A percentile compares a stretch with the other conserved stretches of the same genome.
These are phyloP conservation scores for Parotocinclus haroldoi DNA, from an alignment of 2,797 vertebrate species.

Conservation along the genomic window DNA sequence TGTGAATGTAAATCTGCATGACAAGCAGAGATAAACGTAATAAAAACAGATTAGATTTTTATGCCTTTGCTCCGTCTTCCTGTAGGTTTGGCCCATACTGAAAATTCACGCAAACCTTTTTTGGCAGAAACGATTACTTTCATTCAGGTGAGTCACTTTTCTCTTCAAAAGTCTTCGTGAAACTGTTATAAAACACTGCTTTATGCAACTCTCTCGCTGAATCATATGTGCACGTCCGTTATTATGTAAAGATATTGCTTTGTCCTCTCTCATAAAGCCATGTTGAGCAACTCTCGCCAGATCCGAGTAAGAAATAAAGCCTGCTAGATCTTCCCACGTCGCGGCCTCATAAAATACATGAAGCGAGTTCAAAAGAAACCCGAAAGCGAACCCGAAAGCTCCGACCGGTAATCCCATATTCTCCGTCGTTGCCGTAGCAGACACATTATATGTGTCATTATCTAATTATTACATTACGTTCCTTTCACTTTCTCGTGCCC, in stretches of 20 bases:
- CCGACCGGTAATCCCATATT: slow-evolving; percentile 3
- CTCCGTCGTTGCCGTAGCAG: slow-evolving; percentile 12
- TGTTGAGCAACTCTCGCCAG: slow-evolving; percentile 19
- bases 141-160: too few species aligned
- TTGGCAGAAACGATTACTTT: too few species aligned
- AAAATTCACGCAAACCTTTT: too few species aligned
- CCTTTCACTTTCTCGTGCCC: neutral
- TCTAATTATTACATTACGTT: slow-evolving; percentile 28
- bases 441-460: slow-evolving; percentile 24
- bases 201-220: too few species aligned
- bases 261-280: slow-evolving; percentile 6
- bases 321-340: slow-evolving; percentile 25
- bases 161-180: too few species aligned
- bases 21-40: too few species aligned
- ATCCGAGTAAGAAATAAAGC: slow-evolving; percentile 27
- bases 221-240: too few species aligned
- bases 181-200: too few species aligned
- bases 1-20: too few species aligned
- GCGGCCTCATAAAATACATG: neutral
- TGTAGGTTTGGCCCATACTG: too few species aligned
- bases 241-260: too few species aligned
- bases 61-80: neutral
- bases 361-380: slow-evolving; percentile 17
- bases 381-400: slow-evolving; percentile 3
- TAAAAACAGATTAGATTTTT: neutral